Base-by-base conservation (phyloP, 2,888 invertebrate genomes). In the Rutpela maculata region DNA sequence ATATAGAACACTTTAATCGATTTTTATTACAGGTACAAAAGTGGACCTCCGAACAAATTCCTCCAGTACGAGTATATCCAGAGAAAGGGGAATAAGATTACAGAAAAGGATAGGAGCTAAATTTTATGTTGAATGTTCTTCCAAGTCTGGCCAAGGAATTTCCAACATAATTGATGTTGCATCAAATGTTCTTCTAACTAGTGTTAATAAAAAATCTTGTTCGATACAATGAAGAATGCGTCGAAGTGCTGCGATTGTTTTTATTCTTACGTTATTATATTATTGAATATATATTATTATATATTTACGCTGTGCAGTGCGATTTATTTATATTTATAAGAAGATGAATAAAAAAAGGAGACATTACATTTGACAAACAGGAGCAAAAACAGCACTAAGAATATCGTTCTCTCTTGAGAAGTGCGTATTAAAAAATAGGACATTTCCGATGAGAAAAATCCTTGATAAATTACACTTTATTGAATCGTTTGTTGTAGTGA, bases 61-160 rank as follows among this genome's bases (percentile, higher is more conserved):
- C 19, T 66, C 67, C 11, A 72, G 62, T 19, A 56, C n/a, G 18
- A 74, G 4, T 80, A 71, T 83, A 15, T 69, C 57, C 12, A 73
- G 56, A 22, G 80, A 78, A 10, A 74, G 77, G 59, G 76, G 79
- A 67, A 57, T 71, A 17, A 77, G 69, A 22, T 75, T 82, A 17
- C 81, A 83, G 68, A 83, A 80, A 63, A 82, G 83, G 79, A 81
- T 82, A 63, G 79, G 79, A 18, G 84, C 85, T n/a, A 65, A 79
- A 56, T 77, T 72, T 63, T 82, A 83, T 55, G 71, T 82, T 5
- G 83, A 82, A 74, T 86, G 85, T 76, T 86, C 86, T 2, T 82
- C 85, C 17, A 82, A 81, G 65, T 82, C 76, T 10, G 77, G 78
- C 1, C 57, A 68, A 31, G 84, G 84, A 50, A 75, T 85, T 9